These are phyloP conservation scores for Tetrax tetrax DNA, from an alignment of 2,113 vertebrate species.

Conservation along the genomic window DNA sequence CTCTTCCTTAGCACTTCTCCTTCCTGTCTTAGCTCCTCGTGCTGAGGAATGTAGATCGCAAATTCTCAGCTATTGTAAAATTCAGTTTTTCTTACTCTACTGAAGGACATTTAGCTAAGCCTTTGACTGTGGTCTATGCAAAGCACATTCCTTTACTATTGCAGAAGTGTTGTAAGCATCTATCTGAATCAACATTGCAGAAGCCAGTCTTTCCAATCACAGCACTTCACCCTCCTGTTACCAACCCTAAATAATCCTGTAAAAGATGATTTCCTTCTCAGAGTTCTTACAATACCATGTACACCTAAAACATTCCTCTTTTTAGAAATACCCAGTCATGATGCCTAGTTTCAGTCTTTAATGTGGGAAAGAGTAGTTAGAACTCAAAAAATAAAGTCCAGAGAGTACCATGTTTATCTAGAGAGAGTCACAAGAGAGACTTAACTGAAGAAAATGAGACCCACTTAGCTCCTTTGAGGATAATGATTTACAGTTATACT, in stretches of 20 bases:
- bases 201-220: not conserved
- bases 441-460: not conserved
- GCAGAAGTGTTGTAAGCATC: not conserved
- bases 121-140: not conserved
- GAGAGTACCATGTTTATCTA: not conserved
- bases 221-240: not conserved
- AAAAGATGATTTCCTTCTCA: not conserved
- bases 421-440: not conserved
- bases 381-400: not conserved
- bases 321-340: not conserved
- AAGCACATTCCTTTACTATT: not conserved
- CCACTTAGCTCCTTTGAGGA: not conserved
- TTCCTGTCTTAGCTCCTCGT: not conserved
- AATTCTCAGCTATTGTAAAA: not conserved
- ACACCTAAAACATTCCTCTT: not conserved
- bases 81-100: not conserved
- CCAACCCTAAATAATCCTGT: not conserved
- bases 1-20: not conserved
- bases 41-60: not conserved
- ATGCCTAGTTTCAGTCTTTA: not conserved
- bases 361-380: not conserved
- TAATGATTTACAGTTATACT: not conserved
- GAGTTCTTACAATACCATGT: not conserved
- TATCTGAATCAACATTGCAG: not conserved
- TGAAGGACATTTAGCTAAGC: not conserved